phyloP scores from a whole-genome alignment of 2,797 vertebrate genomes.

The Adelosebastes latens region DNA sequence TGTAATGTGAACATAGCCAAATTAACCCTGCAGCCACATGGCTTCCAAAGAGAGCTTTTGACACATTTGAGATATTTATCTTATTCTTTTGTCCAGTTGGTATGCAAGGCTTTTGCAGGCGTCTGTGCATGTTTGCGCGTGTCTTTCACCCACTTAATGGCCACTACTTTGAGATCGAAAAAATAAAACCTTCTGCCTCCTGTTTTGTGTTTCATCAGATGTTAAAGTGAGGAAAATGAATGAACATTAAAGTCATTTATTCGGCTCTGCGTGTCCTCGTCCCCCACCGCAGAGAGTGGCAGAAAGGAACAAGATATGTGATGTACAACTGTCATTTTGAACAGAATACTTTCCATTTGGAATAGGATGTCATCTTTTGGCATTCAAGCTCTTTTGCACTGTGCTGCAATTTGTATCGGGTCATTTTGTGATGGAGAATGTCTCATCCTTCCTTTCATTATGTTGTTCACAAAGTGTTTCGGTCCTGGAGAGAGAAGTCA shows the following conservation, averaged over 20 bases:
- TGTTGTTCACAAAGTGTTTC: slow-evolving; percentile 45
- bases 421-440: slow-evolving; percentile 40
- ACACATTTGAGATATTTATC: slow-evolving; percentile 39
- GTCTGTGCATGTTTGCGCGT: neutral
- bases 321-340: slow-evolving; percentile 41
- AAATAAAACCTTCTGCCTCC: slow-evolving; percentile 30
- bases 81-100: slow-evolving; percentile 33
- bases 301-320: slow-evolving; percentile 27
- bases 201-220: slow-evolving; percentile 34
- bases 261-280: neutral
- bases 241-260: slow-evolving; percentile 44
- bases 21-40: slow-evolving; percentile 38
- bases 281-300: neutral
- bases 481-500: slow-evolving; percentile 48
- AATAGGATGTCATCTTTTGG: slow-evolving; percentile 41
- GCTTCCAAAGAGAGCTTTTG: slow-evolving; percentile 12
- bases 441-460: slow-evolving; percentile 47
- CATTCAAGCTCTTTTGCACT: slow-evolving; percentile 38
- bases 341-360: slow-evolving; percentile 31
- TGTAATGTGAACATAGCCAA: neutral
- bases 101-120: slow-evolving; percentile 22
- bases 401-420: slow-evolving; percentile 29
- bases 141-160: slow-evolving; percentile 34
- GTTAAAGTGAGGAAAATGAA: slow-evolving; percentile 38
- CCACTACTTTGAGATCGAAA: slow-evolving; percentile 33